Evolutionary conservation across 2,888 invertebrate species (phyloP).

Genomic region (Pedicia rivosa): DNA sequence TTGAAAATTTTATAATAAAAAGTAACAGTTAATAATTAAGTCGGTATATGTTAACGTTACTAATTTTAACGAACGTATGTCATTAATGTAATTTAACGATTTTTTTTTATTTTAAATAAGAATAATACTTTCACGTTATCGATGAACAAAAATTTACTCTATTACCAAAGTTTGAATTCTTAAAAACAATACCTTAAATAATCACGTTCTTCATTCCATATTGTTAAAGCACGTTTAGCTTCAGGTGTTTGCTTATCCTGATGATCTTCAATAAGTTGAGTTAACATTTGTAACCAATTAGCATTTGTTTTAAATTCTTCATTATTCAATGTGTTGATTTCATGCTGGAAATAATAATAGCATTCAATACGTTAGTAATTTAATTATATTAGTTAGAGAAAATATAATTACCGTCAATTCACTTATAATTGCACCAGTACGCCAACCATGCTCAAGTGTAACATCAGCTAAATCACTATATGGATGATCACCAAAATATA

Average conservation of each 20-base stretch:
- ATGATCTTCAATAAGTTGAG: constrained; percentile 75
- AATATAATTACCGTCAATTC: constrained; percentile 47
- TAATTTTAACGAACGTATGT: too few species aligned
- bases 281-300: constrained; percentile 84
- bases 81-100: not conserved
- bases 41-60: too few species aligned
- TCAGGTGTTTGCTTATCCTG: constrained; percentile 62
- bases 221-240: constrained; percentile 43
- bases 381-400: not conserved
- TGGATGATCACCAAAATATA: constrained; percentile 97
- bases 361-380: not conserved
- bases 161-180: not conserved
- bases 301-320: constrained; percentile 71
- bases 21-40: too few species aligned
- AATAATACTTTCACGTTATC: too few species aligned
- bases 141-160: too few species aligned
- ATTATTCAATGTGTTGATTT: constrained; percentile 76
- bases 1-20: too few species aligned
- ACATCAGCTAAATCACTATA: constrained; percentile 95
- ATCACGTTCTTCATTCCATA: constrained; percentile 74
- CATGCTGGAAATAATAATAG: constrained; percentile 45
- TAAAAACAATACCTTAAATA: constrained; percentile 41
- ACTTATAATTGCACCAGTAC: constrained; percentile 93
- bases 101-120: not conserved
- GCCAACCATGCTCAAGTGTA: constrained; percentile 90